A percentile compares a stretch with the other conserved stretches of the same genome.
Evolutionary conservation across 1,140 invertebrate genomes (phyloP).

Genomic region (Drosophila tristis): DNA sequence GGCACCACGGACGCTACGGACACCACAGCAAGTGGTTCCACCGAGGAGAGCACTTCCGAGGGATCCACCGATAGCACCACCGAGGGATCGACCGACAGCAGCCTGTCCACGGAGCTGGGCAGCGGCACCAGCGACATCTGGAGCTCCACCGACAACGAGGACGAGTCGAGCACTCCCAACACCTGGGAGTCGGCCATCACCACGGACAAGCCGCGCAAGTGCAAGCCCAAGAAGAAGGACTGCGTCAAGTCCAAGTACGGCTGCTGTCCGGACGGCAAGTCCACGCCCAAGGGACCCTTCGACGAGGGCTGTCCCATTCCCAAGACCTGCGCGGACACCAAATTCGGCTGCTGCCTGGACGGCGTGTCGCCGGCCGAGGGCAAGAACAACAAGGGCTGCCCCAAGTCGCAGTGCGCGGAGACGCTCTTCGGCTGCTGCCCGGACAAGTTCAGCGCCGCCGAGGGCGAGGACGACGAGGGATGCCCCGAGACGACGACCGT

Average conservation of each 20-base stretch:
- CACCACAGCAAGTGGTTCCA: slow-evolving; percentile 27
- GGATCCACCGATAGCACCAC: slow-evolving; percentile 47
- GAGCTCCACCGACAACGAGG: slow-evolving; percentile 69
- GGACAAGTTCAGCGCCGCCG: slow-evolving; percentile 90
- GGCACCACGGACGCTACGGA: slow-evolving; percentile 46
- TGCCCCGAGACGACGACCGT: slow-evolving; percentile 89
- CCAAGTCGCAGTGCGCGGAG: slow-evolving; percentile 89
- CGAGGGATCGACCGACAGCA: slow-evolving; percentile 51
- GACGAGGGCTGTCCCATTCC: slow-evolving; percentile 90
- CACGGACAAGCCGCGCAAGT: slow-evolving; percentile 86
- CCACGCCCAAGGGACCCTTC: slow-evolving; percentile 93
- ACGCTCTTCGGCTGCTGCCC: slow-evolving; percentile 94
- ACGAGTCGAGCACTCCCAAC: slow-evolving; percentile 80
- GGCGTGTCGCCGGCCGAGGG: slow-evolving; percentile 93
- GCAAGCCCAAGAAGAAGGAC: slow-evolving; percentile 86
- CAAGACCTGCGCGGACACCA: slow-evolving; percentile 91
- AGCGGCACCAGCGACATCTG: slow-evolving; percentile 82
- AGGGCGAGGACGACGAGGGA: slow-evolving; percentile 93
- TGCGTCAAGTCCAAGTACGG: slow-evolving; percentile 92
- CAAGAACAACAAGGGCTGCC: slow-evolving; percentile 90
- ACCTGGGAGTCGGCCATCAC: slow-evolving; percentile 85
- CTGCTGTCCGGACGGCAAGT: slow-evolving; percentile 95
- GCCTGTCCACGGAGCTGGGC: slow-evolving; percentile 59
- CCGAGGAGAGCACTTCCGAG: slow-evolving; percentile 39
- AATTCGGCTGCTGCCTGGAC: slow-evolving; percentile 95